Evolutionary conservation across 2,888 invertebrate species (phyloP).

Genomic region (Diarsia dahlii): DNA sequence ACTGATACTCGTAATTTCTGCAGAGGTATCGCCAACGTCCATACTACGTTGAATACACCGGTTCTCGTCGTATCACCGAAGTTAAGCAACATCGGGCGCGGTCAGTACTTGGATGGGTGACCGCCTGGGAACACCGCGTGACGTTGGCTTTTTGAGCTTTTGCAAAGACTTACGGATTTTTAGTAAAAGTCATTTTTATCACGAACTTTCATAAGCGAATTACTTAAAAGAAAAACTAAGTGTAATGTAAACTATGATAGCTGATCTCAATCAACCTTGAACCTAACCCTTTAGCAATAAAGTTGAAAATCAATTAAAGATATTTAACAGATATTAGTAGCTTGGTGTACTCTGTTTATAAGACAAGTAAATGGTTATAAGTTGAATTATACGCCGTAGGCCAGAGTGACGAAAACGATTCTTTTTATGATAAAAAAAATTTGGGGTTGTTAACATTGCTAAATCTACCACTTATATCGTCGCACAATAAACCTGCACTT

Average conservation of each 20-base stretch:
- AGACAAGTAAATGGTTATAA: too few species aligned
- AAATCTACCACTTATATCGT: not conserved
- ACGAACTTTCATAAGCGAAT: too few species aligned
- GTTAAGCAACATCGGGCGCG: constrained; percentile 88
- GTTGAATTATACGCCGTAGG: not conserved
- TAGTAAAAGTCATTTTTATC: too few species aligned
- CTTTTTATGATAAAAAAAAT: not conserved
- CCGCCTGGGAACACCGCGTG: constrained; percentile 87
- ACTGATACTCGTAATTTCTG: not conserved
- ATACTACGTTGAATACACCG: constrained; percentile 87
- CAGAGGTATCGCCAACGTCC: constrained; percentile 77
- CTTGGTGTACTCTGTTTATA: too few species aligned
- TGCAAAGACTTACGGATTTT: too few species aligned
- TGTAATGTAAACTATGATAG: too few species aligned
- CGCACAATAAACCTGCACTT: not conserved
- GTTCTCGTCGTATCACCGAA: constrained; percentile 89
- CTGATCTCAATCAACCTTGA: too few species aligned
- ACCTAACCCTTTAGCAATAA: too few species aligned
- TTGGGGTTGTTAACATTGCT: not conserved
- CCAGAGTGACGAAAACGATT: not conserved
- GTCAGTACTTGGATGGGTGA: constrained; percentile 89
- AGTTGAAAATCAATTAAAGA: too few species aligned
- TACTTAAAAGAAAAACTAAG: too few species aligned
- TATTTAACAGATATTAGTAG: too few species aligned
- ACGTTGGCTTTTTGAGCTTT: constrained; percentile 83